Evolutionary conservation across 1,140 invertebrate species (phyloP).

Genomic region (Mya arenaria): DNA sequence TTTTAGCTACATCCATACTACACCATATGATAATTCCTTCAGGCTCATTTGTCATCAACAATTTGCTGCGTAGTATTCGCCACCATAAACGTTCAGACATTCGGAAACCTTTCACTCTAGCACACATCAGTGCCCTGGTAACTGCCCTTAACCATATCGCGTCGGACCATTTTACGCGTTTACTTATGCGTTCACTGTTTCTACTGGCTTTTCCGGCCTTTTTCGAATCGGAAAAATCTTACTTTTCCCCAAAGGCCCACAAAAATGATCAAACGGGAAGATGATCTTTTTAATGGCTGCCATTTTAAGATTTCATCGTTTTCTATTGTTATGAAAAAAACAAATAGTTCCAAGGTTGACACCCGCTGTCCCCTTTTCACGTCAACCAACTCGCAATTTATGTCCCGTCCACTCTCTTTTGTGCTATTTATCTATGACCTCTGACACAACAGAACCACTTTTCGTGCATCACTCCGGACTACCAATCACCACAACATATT

Average conservation of each 20-base stretch:
- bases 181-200: not conserved
- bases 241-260: not conserved
- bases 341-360: not conserved
- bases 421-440: not conserved
- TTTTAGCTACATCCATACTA: slow-evolving; percentile 6
- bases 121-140: not conserved
- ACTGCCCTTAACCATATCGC: not conserved
- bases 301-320: not conserved
- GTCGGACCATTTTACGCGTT: not conserved
- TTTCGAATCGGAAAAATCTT: slow-evolving; percentile 10
- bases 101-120: not conserved
- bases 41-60: not conserved
- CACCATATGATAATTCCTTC: not conserved
- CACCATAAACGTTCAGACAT: not conserved
- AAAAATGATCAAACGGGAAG: not conserved
- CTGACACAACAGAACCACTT: not conserved
- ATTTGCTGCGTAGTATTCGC: slow-evolving; percentile 3
- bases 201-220: slow-evolving; percentile 3
- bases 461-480: not conserved
- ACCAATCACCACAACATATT: not conserved
- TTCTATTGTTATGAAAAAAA: not conserved
- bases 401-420: not conserved
- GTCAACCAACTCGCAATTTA: not conserved
- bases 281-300: not conserved
- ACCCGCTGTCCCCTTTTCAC: not conserved